phyloP scores from a whole-genome alignment of 2,888 invertebrate genomes.

The Dryomyza anilis region DNA sequence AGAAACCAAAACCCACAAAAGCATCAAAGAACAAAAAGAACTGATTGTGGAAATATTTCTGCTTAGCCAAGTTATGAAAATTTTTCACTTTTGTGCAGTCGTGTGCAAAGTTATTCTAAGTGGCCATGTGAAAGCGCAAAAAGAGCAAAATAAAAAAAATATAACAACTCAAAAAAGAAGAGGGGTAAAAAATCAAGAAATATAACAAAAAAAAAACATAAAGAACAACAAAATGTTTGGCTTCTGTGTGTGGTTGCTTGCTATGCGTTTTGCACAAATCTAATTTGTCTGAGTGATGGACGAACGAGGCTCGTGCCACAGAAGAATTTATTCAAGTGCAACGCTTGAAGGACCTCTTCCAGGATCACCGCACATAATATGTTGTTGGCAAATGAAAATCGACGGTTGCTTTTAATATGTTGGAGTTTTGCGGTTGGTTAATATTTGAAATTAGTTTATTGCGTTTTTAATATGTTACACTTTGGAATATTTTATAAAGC shows the following conservation, averaged over 20 bases:
- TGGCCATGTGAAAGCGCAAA: constrained; percentile 6
- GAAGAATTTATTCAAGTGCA: too few relatives aligned
- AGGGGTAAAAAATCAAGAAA: background rate
- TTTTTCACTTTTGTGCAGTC: constrained; percentile 25
- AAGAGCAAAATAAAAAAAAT: background rate
- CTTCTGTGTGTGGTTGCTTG: background rate
- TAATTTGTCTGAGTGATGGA: constrained; percentile 22
- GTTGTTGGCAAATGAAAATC: too few relatives aligned
- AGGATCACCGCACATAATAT: too few relatives aligned
- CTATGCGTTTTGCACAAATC: constrained; percentile 11
- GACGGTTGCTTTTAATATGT: too few relatives aligned
- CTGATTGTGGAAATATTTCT: constrained; percentile 14
- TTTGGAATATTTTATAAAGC: too few relatives aligned
- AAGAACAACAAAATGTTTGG: background rate
- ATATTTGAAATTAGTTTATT: too few relatives aligned
- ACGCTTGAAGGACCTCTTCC: too few relatives aligned
- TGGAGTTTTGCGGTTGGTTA: too few relatives aligned
- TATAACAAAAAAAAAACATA: background rate
- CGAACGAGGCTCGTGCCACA: background rate
- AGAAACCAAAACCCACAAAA: background rate
- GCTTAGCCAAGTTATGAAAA: constrained; percentile 21
- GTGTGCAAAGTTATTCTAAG: constrained; percentile 21
- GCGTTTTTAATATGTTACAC: too few relatives aligned
- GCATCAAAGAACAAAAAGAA: background rate
- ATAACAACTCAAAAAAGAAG: background rate